Base-by-base conservation (phyloP, 2,888 invertebrate genomes). In the Barypeithes pellucidus region DNA sequence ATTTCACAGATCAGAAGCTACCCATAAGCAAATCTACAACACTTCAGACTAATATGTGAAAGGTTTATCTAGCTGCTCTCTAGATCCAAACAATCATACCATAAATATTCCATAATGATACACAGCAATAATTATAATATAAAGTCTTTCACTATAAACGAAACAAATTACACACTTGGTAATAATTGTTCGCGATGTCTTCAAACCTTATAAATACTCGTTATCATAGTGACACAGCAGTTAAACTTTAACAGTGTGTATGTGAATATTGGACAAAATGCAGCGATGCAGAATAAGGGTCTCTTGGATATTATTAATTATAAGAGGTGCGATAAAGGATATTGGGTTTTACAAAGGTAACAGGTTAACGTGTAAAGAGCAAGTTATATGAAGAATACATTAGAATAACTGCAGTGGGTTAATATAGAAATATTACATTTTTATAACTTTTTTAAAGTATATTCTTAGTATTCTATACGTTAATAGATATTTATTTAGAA, bases 231-330 rank as follows among this genome's bases (percentile, higher is more conserved):
- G 75, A 75, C 78, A 79, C 78, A 76, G 79, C 77, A 76, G 75
- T 73, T 73, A 72, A 57, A 73, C 61, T 72, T 74, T 75, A 76
- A 71, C 73, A 77, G 76, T 79, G 79, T 81, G 78, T 79, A 75
- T 81, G 84, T 84, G 84, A 84, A 82, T 75, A 83, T 84, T 85
- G 84, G 80, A 84, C 85, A 86, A 85, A 86, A 86, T 86, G 86
- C 86, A 86, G 84, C 84, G 85, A 86, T 86, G 86, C 86, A 86
- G 81, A 80, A 80, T 79, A 80, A 82, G 70, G 82, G 82, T 81
- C 80, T 77, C 77, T 76, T 72, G 65, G 76, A 77, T 77, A 79
- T 47, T 68, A 72, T 67, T 75, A 72, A 75, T 75, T 75, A 75
- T 72, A 72, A 72, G 59, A 75, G 75, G 75, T 75, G 67, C 75